phyloP scores from a whole-genome alignment of 1,140 invertebrate genomes.

The Linepithema humile region DNA sequence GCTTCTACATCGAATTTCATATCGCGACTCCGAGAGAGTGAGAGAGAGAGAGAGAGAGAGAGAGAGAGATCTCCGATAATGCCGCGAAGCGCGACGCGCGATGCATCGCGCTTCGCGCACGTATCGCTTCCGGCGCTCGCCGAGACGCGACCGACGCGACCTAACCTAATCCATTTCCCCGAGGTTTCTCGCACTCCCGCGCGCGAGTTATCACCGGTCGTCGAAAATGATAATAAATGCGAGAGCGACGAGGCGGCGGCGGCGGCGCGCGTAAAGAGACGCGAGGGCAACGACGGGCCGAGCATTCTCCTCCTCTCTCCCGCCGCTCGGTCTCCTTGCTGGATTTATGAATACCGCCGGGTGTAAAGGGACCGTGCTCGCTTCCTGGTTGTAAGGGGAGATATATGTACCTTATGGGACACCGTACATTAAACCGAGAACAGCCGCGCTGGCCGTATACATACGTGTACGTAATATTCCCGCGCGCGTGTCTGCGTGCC shows the following conservation, averaged over 20 bases:
- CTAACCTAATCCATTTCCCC: too few species aligned
- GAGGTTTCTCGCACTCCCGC: too few species aligned
- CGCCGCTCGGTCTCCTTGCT: conserved; percentile 39
- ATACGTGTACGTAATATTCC: conserved; percentile 18
- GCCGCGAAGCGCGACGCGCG: conserved; percentile 4
- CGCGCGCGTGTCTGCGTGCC: too few species aligned
- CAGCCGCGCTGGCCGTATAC: neutral
- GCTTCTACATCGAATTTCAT: neutral
- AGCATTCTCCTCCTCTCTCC: neutral
- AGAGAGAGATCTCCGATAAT: conserved; percentile 29
- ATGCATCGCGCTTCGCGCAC: conserved; percentile 4
- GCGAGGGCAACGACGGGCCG: conserved; percentile 6
- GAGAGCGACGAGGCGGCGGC: neutral
- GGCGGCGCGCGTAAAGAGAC: conserved; percentile 18
- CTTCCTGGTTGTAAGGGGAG: conserved; percentile 72
- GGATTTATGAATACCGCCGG: conserved; percentile 69
- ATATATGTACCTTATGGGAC: conserved; percentile 73
- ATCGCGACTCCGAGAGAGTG: neutral
- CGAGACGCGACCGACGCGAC: too few species aligned
- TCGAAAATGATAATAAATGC: conserved; percentile 51
- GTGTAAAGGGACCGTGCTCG: conserved; percentile 62
- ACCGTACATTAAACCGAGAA: conserved; percentile 67
- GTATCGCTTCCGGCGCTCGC: conserved; percentile 1
- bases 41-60: too few species aligned
- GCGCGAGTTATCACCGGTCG: conserved; percentile 34